A percentile compares a stretch with the other conserved stretches of the same genome.
phyloP scores from a whole-genome alignment of 1,140 invertebrate genomes.

The Megalopta genalis region DNA sequence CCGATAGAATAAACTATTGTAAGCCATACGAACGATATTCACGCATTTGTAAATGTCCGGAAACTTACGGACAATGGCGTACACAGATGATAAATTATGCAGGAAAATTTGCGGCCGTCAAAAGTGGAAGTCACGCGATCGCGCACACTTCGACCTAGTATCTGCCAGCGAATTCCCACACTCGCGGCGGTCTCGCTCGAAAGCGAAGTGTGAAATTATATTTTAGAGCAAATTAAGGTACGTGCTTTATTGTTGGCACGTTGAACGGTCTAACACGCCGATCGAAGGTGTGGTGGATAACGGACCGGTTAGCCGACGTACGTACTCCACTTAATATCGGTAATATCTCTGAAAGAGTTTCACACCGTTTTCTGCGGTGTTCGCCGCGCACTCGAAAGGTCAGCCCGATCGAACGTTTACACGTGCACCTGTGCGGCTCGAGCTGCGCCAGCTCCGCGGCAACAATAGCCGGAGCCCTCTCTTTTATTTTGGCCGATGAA shows the following conservation, averaged over 20 bases:
- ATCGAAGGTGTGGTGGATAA: constrained; percentile 29
- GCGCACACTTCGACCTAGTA: neutral
- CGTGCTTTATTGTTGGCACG: neutral
- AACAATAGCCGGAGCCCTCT: constrained; percentile 43
- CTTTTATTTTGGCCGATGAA: constrained; percentile 42
- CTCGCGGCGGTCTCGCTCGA: neutral
- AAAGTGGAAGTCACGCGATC: constrained; percentile 2
- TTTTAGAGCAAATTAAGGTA: constrained; percentile 1
- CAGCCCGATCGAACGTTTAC: neutral
- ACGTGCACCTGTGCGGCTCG: constrained; percentile 32
- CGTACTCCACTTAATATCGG: constrained; percentile 37
- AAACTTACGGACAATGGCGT: no score
- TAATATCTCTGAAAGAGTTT: constrained; percentile 32
- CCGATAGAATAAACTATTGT: no score
- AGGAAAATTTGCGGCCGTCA: no score
- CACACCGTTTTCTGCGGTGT: constrained; percentile 8
- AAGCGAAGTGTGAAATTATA: constrained; percentile 15
- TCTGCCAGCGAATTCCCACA: constrained; percentile 30
- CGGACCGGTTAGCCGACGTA: constrained; percentile 1
- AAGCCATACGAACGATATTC: no score
- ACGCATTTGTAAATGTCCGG: no score
- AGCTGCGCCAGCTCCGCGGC: neutral
- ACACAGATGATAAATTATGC: no score
- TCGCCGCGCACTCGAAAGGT: constrained; percentile 28
- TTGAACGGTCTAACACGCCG: no score